Base-by-base conservation (phyloP, 2,797 vertebrate genomes). In the Coracias cyanogaster region DNA sequence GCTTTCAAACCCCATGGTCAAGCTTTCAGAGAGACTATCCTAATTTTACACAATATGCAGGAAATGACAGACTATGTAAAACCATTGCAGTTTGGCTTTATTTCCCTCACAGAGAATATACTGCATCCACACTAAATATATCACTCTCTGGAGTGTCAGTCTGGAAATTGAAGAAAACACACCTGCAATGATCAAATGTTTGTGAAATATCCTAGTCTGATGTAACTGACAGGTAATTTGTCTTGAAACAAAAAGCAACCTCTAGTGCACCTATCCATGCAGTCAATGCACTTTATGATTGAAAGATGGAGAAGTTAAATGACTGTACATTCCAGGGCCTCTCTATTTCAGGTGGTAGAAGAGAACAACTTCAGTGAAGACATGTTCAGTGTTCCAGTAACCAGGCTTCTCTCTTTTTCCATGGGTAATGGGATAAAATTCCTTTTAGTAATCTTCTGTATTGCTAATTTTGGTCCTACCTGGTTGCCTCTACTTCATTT, bases 51-150 rank as follows among this genome's bases (percentile, higher is more conserved):
- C 82, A 94, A 88, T 60, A 49, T 46, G 82, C 91, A 95, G 88
- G 93, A 90, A 95, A 90, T 92, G 82, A 80, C 61, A 95, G 89
- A 57, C 90, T 82, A 39, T 54, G 55, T 92, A 71, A 95, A 96
- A 82, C 61, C 71, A 89, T 39, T 29, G 12, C 74, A 79, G 52
- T 74, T 81, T 93, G 88, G 93, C 88, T 94, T 94, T 82, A 61
- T 89, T 94, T 70, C 39, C 46, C 78, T 57, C 25, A 19, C 0
- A 0, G 64, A 84, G 61, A 82, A 86, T 49, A 73, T 8, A 45
- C 76, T 87, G 69, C 85, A 64, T 74, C 67, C 69, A 61, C 61
- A 39, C 71, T 9, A 64, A 66, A 90, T 35, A 31, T 1, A 80
- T 80, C 37, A 11, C 45, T 61, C 54, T 24, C 61, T 8, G 1